Evolutionary conservation across 2,797 vertebrate species (phyloP).

Genomic region (Hybognathus amarus): DNA sequence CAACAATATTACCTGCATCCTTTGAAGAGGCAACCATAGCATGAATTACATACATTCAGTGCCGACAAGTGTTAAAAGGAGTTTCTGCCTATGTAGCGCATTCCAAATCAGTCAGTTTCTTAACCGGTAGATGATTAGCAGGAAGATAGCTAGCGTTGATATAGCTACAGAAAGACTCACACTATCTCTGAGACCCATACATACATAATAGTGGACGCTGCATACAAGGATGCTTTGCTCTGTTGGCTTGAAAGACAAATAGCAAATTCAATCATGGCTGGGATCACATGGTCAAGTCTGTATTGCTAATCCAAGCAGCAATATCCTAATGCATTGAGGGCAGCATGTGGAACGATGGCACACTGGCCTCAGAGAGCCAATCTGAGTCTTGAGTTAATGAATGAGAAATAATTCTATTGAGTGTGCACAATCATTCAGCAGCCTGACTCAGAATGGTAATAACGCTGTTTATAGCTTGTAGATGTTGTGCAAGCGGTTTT

Average conservation of each 20-base stretch:
- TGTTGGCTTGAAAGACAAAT: constrained; percentile 57
- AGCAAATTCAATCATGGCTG: constrained; percentile 53
- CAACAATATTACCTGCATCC: neutral
- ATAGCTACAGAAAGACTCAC: neutral
- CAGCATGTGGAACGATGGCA: constrained; percentile 49
- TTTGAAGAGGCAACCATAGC: neutral
- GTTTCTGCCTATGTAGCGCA: neutral
- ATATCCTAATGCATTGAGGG: constrained; percentile 50
- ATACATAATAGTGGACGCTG: neutral
- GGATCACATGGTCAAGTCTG: constrained; percentile 23
- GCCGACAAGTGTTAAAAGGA: neutral
- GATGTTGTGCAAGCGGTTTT: neutral
- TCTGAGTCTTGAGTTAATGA: constrained; percentile 13
- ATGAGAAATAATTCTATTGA: constrained; percentile 53
- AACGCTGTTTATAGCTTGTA: constrained; percentile 6
- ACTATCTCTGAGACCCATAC: neutral
- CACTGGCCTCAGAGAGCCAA: neutral
- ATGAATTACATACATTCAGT: neutral
- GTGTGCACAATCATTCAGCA: constrained; percentile 14
- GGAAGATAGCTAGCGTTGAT: neutral
- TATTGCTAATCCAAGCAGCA: constrained; percentile 53
- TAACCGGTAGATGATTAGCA: neutral
- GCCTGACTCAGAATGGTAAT: constrained; percentile 6
- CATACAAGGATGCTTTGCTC: constrained; percentile 16
- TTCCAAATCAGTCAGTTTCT: neutral